Evolutionary conservation across 1,140 invertebrate genomes (phyloP).

Genomic region (Ceratina calcarata): DNA sequence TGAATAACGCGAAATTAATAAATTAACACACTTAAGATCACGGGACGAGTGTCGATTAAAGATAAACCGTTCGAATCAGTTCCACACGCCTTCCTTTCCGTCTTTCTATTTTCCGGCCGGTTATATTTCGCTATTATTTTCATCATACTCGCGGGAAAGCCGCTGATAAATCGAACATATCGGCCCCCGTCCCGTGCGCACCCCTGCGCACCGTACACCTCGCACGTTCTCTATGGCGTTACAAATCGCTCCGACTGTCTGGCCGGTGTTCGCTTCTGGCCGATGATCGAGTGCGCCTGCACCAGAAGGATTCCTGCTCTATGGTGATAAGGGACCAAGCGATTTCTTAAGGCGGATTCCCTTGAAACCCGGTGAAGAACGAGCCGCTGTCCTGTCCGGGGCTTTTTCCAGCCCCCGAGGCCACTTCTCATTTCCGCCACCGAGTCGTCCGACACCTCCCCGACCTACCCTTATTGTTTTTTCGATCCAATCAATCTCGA

Average conservation of each 20-base stretch:
- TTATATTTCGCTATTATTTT: conserved; percentile 50
- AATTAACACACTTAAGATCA: no score
- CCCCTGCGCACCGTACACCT: no score
- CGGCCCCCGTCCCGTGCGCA: conserved; percentile 10
- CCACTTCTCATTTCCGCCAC: conserved; percentile 38
- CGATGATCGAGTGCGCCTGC: conserved; percentile 69
- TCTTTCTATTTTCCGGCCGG: conserved; percentile 47
- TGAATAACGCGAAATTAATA: no score
- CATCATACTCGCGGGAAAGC: conserved; percentile 13
- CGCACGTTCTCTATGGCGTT: conserved; percentile 54
- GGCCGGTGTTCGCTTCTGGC: conserved; percentile 45
- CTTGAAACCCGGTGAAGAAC: conserved; percentile 41
- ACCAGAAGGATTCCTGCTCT: conserved; percentile 65
- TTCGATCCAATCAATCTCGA: background rate
- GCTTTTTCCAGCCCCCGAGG: conserved; percentile 25
- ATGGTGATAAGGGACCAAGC: conserved; percentile 65
- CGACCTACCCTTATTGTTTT: background rate
- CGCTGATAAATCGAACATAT: conserved; percentile 47
- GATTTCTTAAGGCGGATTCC: conserved; percentile 66
- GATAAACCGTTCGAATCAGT: conserved; percentile 13
- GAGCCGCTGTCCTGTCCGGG: conserved; percentile 41
- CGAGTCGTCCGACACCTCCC: no score
- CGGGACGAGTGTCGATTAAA: no score
- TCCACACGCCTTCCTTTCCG: conserved; percentile 9
- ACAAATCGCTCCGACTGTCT: conserved; percentile 61